These are phyloP conservation scores for Poecile montanus DNA, from an alignment of 2,797 vertebrate species.

Conservation along the genomic window DNA sequence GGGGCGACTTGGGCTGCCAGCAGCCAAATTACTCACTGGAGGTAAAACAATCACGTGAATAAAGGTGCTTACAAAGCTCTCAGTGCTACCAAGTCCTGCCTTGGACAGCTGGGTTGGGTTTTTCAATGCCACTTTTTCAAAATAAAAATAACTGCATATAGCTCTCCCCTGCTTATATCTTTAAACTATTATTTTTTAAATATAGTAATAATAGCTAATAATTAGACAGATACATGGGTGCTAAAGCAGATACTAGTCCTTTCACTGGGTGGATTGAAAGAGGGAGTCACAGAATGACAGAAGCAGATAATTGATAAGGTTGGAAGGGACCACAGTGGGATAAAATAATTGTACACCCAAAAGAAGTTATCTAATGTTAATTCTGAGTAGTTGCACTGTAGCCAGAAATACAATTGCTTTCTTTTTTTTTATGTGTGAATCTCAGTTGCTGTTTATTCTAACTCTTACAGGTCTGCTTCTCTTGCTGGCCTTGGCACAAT, in stretches of 20 bases:
- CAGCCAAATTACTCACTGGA: background rate
- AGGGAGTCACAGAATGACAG: background rate
- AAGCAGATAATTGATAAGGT: background rate
- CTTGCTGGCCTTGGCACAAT: background rate
- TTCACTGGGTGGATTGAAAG: background rate
- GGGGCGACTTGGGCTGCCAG: slow-evolving; percentile 6
- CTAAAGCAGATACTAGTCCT: background rate
- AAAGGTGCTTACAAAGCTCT: background rate
- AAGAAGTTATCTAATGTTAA: background rate
- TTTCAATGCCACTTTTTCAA: background rate
- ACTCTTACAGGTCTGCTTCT: background rate
- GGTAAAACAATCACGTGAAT: background rate
- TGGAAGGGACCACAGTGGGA: background rate
- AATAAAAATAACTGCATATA: background rate
- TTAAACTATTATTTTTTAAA: background rate
- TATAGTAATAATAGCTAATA: background rate
- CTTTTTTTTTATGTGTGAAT: background rate
- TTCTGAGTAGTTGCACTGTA: background rate
- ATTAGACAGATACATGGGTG: background rate
- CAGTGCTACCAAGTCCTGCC: background rate
- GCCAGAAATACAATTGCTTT: background rate
- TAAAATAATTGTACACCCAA: background rate
- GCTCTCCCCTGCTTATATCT: background rate
- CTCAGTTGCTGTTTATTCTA: background rate
- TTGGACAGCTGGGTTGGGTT: background rate